These are phyloP conservation scores for Drosophila ananassae DNA, from an alignment of 1,140 invertebrate species.

Conservation along the genomic window DNA sequence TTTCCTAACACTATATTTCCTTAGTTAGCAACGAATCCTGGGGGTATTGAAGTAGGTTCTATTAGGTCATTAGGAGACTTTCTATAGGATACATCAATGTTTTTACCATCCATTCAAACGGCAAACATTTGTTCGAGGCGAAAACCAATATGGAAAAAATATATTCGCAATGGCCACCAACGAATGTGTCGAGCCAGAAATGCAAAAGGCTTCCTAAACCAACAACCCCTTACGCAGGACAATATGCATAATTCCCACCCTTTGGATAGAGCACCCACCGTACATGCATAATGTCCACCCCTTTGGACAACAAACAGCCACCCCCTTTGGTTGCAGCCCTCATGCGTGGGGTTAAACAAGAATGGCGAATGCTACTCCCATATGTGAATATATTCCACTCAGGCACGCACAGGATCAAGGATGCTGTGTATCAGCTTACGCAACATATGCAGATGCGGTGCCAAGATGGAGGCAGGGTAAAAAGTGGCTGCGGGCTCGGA, in stretches of 20 bases:
- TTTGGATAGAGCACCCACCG: conserved; percentile 58
- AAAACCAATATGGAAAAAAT: background rate
- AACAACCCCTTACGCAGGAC: conserved; percentile 54
- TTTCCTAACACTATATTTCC: no score
- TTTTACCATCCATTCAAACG: background rate
- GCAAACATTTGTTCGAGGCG: no score
- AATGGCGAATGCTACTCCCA: conserved; percentile 63
- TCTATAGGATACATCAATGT: background rate
- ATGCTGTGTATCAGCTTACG: conserved; percentile 72
- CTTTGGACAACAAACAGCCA: conserved; percentile 59
- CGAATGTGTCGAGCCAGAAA: background rate
- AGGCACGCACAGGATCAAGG: conserved; percentile 17
- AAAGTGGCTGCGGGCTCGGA: conserved; percentile 35
- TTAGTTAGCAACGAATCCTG: no score
- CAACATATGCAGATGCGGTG: conserved; percentile 78
- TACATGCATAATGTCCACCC: conserved; percentile 73
- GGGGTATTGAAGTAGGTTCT: no score
- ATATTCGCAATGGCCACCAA: conserved; percentile 21
- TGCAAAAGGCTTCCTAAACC: conserved; percentile 8
- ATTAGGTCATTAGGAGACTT: background rate
- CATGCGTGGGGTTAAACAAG: conserved; percentile 64
- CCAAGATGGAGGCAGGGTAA: conserved; percentile 29
- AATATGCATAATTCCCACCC: conserved; percentile 70
- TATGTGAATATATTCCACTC: conserved; percentile 9
- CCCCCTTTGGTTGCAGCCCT: conserved; percentile 59